phyloP scores from a whole-genome alignment of 2,888 invertebrate genomes.

The Cheilosia impressa region DNA sequence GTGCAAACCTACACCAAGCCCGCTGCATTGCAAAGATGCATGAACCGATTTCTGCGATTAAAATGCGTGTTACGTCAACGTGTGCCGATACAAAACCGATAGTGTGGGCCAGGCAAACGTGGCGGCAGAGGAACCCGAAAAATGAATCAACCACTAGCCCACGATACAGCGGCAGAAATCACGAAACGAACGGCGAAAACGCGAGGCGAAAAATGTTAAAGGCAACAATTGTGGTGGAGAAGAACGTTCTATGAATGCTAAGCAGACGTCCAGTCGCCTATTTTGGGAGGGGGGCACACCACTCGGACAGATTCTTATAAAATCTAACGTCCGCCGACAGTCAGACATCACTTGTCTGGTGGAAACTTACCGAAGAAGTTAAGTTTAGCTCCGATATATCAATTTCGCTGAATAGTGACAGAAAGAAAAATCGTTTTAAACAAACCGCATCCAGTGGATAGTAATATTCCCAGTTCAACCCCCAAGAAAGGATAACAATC shows the following conservation, averaged over 20 bases:
- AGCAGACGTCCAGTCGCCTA: conserved; percentile 72
- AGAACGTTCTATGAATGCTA: conserved; percentile 77
- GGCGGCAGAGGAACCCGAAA: conserved; percentile 9
- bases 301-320: conserved; percentile 80
- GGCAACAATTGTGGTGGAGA: conserved; percentile 41
- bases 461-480: conserved; percentile 16
- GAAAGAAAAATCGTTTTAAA: conserved; percentile 12
- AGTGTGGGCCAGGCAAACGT: neutral
- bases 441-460: conserved; percentile 38
- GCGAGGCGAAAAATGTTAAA: conserved; percentile 43
- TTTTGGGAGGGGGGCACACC: conserved; percentile 67
- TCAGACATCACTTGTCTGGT: conserved; percentile 83
- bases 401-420: conserved; percentile 73
- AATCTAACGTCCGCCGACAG: conserved; percentile 82
- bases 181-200: conserved; percentile 27
- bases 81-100: conserved; percentile 2
- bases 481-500: conserved; percentile 60
- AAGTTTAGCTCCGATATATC: conserved; percentile 83
- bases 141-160: conserved; percentile 27
- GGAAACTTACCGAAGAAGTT: conserved; percentile 83
- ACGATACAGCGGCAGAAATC: neutral
- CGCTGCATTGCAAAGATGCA: conserved; percentile 28
- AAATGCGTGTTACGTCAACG: conserved; percentile 51
- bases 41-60: conserved; percentile 21
- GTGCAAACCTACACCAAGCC: neutral